Evolutionary conservation across 2,888 invertebrate genomes (phyloP), one percentile per base, ranked within the genome.

Genomic region (Zhuqinia jingwanae): DNA sequence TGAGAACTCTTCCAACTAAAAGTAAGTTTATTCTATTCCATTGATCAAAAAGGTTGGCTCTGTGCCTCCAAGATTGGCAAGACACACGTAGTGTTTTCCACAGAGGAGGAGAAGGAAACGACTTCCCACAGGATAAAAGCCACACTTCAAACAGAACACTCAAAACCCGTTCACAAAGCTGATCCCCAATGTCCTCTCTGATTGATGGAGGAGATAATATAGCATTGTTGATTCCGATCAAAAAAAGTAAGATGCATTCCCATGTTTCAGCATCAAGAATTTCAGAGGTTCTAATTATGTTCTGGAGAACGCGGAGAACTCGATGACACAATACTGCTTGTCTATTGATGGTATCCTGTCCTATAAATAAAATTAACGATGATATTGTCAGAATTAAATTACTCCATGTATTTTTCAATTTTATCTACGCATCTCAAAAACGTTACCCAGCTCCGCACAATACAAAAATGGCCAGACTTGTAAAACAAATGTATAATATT

Each of bases 21-120:
- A 96, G 96, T 73, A 98, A 94, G 92, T 97, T 98, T 45, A 98
- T 97, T 88, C 97, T 95, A 93, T 97, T 96, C 98, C 98, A 98
- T 92, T 99, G 98, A 92, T 97, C 96, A 30, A 98, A 95, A 8
- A 99, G 94, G 47, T 98, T 97, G 87, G 97, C 95, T 87, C 98
- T 95, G 93, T 99, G 99, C 13, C 99, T 94, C 98, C 99, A 99
- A 91, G 96, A 95, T 91, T 96, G 94, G 92, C 98, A 98, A 91
- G 97, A 96, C 93, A 98, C 97, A 91, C 97, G 95, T 88, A 99
- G 93, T 0, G 98, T 98, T 92, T 98, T 97, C 98, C 98, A 99
- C 90, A 98, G 93, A 0, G 98, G 96, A 6, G 99, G 99, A 2
- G 98, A 96, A 0, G 99, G 99, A 93, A 99, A 99, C 92, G 97